Evolutionary conservation across 2,797 vertebrate genomes (phyloP), one percentile per base, ranked within the genome.

Genomic region (Phyllotis vaccarum): DNA sequence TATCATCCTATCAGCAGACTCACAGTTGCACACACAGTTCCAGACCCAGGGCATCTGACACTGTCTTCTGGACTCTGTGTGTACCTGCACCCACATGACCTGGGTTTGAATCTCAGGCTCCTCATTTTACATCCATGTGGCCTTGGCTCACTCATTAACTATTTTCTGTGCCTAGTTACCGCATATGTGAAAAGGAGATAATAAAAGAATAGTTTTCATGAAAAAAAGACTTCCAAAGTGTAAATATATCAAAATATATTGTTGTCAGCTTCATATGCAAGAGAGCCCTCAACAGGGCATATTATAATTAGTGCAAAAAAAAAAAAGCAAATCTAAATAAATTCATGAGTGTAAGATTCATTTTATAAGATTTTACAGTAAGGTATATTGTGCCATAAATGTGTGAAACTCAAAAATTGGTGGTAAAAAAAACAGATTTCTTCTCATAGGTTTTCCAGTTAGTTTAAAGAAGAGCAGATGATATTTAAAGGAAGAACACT

Each of bases 401-500:
- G 19, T 29, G 60, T 10, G 34, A 6, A 72, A 87, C 10, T 76
- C n/a, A 78, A 86, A 90, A 94, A 10, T 72, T 27, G 43, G 58
- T 27, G 78, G 5, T 40, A 37, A 37, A 40, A 66, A 6, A 43
- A 3, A 0, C 2, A 87, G 9, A 3, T 34, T 37, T 31, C 29
- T 19, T 75, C 34, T 90, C 27, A 72, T 6, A 27, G 13, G 37
- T 3, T 2, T 81, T 82, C 43, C 6, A 62, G 90, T 31, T 60
- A 21, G 1, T 37, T 62, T n/a, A 66, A 12, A 3, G 10, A 95
- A 43, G 24, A n/a, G 0, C 0, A 68, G 0, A 72, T 86, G 52
- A 52, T 91, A 68, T 93, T 43, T 82, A 93, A 89, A 79, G 43
- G 27, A 89, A 94, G 85, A 83, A 40, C 3, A 68, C 13, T 24